These are phyloP conservation scores for Propsilocerus akamusi DNA, from an alignment of 1,140 invertebrate species.

Conservation along the genomic window DNA sequence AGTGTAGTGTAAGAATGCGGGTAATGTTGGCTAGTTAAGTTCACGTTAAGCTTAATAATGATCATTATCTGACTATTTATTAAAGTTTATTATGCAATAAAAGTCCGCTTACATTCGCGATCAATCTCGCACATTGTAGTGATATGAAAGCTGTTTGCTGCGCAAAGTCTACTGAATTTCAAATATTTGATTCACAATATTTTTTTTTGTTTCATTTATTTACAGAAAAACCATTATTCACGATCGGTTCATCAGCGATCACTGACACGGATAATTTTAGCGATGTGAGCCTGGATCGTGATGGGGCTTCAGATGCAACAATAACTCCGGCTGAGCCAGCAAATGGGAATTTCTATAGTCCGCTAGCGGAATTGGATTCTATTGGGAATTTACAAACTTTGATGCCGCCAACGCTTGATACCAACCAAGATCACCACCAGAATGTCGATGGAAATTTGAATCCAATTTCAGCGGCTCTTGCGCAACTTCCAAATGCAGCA, in stretches of 20 bases:
- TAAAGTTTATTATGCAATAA: too few relatives aligned
- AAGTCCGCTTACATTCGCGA: too few relatives aligned
- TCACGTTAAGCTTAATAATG: too few relatives aligned
- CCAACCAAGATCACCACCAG: slow-evolving; percentile 7
- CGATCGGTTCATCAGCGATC: slow-evolving; percentile 16
- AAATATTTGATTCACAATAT: background rate
- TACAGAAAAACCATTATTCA: slow-evolving; percentile 20
- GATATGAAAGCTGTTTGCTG: too few relatives aligned
- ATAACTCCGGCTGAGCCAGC: background rate
- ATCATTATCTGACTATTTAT: too few relatives aligned
- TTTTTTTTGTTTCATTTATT: slow-evolving; percentile 6
- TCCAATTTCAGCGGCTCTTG: slow-evolving; percentile 33
- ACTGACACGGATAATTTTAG: slow-evolving; percentile 18
- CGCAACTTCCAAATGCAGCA: slow-evolving; percentile 33
- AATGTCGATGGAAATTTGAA: slow-evolving; percentile 23
- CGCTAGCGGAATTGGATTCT: background rate
- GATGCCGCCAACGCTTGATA: slow-evolving; percentile 3
- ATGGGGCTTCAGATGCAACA: background rate
- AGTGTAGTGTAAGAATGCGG: too few relatives aligned
- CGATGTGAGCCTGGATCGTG: slow-evolving; percentile 21
- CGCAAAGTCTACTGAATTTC: too few relatives aligned
- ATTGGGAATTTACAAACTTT: background rate
- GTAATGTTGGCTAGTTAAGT: too few relatives aligned
- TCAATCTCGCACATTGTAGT: too few relatives aligned
- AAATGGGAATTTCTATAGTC: slow-evolving; percentile 2